phyloP scores from a whole-genome alignment of 2,888 invertebrate genomes.

The Pandemis cinnamomeana region DNA sequence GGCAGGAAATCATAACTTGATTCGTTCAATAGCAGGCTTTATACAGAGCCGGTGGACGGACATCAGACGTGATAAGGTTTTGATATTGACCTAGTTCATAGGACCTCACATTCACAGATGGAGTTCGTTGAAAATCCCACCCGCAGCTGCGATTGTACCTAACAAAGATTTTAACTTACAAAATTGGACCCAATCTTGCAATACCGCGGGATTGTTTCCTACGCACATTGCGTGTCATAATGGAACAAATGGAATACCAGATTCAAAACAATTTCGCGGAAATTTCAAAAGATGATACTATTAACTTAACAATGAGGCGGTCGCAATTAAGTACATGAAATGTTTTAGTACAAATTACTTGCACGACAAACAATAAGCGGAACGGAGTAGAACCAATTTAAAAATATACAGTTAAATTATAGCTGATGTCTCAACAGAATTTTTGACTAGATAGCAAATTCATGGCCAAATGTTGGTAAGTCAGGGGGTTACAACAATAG shows the following conservation, averaged over 20 bases:
- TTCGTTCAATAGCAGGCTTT: too few species aligned
- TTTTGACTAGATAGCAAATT: neutral
- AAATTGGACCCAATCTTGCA: slow-evolving; percentile 20
- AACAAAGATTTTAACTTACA: neutral
- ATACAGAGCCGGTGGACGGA: too few species aligned
- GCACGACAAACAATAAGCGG: slow-evolving; percentile 53
- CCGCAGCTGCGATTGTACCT: neutral
- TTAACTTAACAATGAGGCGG: slow-evolving; percentile 64
- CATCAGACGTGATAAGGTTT: too few species aligned
- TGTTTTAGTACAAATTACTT: slow-evolving; percentile 56
- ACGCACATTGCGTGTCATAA: slow-evolving; percentile 47
- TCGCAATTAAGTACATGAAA: slow-evolving; percentile 53
- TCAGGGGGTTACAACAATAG: too few species aligned
- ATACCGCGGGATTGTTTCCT: slow-evolving; percentile 48
- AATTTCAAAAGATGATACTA: slow-evolving; percentile 67
- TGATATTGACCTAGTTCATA: too few species aligned
- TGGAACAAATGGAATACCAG: slow-evolving; percentile 52
- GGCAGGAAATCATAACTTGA: too few species aligned
- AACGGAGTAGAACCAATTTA: slow-evolving; percentile 42
- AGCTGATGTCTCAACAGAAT: neutral
- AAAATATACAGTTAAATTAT: neutral
- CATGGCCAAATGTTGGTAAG: neutral
- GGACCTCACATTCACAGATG: too few species aligned
- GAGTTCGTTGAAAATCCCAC: too few species aligned
- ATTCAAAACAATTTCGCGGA: slow-evolving; percentile 55